These are phyloP conservation scores for Rhysida immarginata DNA, from an alignment of 1,140 invertebrate species.

Conservation along the genomic window DNA sequence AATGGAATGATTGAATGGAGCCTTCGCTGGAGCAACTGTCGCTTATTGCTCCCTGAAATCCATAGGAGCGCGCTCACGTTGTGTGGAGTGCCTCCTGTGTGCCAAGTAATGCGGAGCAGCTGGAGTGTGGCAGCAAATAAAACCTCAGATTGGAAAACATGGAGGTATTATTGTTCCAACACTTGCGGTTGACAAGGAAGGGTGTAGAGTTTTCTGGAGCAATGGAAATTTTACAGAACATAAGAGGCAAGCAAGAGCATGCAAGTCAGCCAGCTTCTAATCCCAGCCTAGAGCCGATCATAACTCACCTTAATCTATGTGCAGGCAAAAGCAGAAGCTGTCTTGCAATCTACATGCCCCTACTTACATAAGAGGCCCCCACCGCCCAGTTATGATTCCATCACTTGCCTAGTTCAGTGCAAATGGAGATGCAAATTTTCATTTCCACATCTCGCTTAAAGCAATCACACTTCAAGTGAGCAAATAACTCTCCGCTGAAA, in stretches of 20 bases:
- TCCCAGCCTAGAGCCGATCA: too few relatives aligned
- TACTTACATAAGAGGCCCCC: not conserved
- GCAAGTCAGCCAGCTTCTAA: not conserved
- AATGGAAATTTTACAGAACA: too few relatives aligned
- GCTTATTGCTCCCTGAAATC: not conserved
- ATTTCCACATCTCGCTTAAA: too few relatives aligned
- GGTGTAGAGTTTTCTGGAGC: not conserved
- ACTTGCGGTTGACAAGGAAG: not conserved
- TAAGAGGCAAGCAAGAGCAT: too few relatives aligned
- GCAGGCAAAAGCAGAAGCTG: not conserved
- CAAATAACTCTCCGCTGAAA: too few relatives aligned
- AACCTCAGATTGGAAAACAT: constrained; percentile 5
- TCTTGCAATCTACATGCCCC: constrained; percentile 5
- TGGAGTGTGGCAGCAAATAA: not conserved
- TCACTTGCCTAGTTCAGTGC: not conserved
- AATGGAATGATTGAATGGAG: constrained; percentile 1
- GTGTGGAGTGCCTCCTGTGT: not conserved
- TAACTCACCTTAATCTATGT: constrained; percentile 5
- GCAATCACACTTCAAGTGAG: too few relatives aligned
- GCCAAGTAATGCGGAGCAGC: not conserved
- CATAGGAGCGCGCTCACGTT: not conserved
- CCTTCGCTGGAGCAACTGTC: not conserved
- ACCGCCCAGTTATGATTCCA: constrained; percentile 7
- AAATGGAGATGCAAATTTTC: too few relatives aligned
- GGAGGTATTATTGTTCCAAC: not conserved